Conservation (phyloP, 2,113 vertebrate genomes). For the Tamias sibiricus region DNA sequence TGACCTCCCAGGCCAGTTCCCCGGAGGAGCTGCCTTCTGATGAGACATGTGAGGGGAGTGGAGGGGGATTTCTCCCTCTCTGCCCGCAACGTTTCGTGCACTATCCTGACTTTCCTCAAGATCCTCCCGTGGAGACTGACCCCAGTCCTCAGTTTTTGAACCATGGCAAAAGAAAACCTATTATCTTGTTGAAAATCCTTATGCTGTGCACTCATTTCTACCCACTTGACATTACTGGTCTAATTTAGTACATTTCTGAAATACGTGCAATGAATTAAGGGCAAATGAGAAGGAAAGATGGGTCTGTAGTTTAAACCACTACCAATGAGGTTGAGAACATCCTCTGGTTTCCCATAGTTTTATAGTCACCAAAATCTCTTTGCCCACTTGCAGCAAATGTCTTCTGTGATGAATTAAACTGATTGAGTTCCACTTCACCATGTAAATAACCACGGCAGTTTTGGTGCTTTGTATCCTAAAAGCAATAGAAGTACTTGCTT, state of each 20-base stretch:
- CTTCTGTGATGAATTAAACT: conserved; percentile 62
- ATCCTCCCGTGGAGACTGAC: neutral
- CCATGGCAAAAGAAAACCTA: neutral
- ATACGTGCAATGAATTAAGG: neutral
- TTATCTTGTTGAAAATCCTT: neutral
- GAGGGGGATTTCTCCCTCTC: neutral
- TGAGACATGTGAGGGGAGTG: neutral
- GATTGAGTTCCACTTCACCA: neutral
- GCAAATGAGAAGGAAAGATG: neutral
- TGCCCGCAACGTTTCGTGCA: neutral
- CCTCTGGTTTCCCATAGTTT: neutral
- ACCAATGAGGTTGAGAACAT: neutral
- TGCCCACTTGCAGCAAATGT: neutral
- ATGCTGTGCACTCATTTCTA: neutral
- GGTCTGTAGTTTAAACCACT: neutral
- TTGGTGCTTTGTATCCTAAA: neutral
- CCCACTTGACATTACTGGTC: neutral
- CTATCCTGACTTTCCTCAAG: neutral
- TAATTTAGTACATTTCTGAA: neutral
- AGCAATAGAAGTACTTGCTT: neutral
- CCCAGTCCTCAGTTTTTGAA: neutral
- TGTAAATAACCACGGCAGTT: conserved; percentile 14
- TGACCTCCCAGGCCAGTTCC: neutral
- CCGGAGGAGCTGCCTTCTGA: neutral
- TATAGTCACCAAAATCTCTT: neutral